Evolutionary conservation across 1,140 invertebrate species (phyloP).

Genomic region (Riptortus pedestris): DNA sequence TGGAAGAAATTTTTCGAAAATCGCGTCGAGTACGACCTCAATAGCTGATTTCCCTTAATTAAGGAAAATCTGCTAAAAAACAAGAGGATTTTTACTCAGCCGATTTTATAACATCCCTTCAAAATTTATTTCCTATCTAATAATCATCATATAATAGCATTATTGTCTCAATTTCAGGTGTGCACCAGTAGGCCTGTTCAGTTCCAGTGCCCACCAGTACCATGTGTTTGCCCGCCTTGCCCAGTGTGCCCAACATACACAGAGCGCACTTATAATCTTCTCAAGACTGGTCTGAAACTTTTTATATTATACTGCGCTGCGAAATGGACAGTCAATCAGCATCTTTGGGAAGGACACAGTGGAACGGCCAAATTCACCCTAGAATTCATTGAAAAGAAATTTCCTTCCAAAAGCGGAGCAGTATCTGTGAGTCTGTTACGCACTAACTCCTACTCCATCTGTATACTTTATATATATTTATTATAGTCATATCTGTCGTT

Average conservation of each 20-base stretch:
- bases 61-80: no score
- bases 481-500: no score
- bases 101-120: no score
- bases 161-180: no score
- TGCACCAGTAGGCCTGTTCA: neutral
- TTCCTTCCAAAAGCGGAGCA: neutral
- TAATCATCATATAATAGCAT: no score
- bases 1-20: no score
- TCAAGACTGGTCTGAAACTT: neutral
- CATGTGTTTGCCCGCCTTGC: neutral
- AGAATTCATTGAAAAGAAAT: neutral
- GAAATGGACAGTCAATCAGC: neutral
- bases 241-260: neutral
- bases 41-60: no score
- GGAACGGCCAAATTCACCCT: neutral
- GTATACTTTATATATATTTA: no score
- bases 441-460: no score
- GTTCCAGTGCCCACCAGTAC: neutral
- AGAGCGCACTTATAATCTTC: neutral
- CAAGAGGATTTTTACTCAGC: no score
- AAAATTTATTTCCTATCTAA: no score
- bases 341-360: neutral
- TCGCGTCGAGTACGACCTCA: no score
- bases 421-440: neutral
- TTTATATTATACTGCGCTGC: neutral